These are phyloP conservation scores for Drosophila saltans DNA, from an alignment of 1,140 invertebrate genomes.

Conservation along the genomic window DNA sequence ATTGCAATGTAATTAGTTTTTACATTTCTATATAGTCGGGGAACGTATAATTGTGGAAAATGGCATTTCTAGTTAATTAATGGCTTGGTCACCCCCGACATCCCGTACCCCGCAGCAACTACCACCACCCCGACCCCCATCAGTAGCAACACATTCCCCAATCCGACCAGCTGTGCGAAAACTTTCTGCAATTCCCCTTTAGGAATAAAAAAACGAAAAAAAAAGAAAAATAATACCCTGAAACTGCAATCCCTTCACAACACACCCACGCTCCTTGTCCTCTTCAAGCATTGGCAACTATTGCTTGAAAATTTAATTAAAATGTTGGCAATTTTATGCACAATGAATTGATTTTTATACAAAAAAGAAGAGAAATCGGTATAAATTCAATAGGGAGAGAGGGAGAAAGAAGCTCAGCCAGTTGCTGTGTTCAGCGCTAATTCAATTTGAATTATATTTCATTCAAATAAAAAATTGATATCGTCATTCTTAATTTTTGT, in stretches of 20 bases:
- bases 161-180: conserved; percentile 35
- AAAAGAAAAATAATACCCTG: background rate
- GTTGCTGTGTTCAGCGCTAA: conserved; percentile 37
- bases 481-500: conserved; percentile 7
- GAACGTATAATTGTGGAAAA: conserved; percentile 81
- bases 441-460: conserved; percentile 50
- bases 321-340: conserved; percentile 65
- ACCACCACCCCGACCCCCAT: background rate
- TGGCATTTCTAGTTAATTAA: conserved; percentile 82
- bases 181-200: conserved; percentile 57
- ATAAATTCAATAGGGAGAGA: conserved; percentile 5
- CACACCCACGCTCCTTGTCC: conserved; percentile 15
- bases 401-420: background rate
- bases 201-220: background rate
- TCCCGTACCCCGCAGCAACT: background rate
- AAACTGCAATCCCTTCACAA: conserved; percentile 21
- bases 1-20: conserved; percentile 82
- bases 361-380: background rate
- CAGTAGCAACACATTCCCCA: background rate
- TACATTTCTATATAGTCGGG: conserved; percentile 79
- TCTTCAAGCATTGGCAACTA: conserved; percentile 65
- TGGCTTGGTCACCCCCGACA: conserved; percentile 44
- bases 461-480: conserved; percentile 36
- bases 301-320: conserved; percentile 78
- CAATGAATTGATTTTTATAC: conserved; percentile 57